Conservation (phyloP, 2,113 vertebrate genomes). For the Oryzias curvinotus region DNA sequence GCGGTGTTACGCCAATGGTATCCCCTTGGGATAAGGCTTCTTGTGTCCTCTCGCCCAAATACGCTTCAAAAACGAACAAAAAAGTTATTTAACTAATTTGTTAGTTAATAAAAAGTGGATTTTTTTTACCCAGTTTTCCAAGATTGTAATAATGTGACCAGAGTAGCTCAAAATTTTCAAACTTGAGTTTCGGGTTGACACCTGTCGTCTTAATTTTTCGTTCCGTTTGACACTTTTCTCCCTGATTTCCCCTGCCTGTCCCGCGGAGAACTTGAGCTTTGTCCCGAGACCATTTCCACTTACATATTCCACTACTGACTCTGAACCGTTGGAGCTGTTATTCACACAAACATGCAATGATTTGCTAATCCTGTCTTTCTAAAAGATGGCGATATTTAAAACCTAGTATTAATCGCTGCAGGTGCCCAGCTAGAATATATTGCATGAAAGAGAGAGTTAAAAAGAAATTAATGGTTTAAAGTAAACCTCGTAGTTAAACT, state of each 20-base stretch:
- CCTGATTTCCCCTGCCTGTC: conserved; percentile 11
- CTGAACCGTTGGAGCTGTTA: neutral
- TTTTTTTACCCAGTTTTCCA: no score
- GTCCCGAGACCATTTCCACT: no score
- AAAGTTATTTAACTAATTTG: no score
- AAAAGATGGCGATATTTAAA: conserved; percentile 58
- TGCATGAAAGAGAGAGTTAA: neutral
- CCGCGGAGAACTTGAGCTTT: neutral
- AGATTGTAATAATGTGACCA: neutral
- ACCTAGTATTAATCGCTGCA: conserved; percentile 57
- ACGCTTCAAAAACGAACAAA: no score
- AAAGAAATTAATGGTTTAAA: neutral
- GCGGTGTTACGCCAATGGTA: conserved; percentile 22
- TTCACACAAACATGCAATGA: neutral
- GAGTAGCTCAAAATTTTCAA: neutral
- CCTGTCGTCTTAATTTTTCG: conserved; percentile 33
- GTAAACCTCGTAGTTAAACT: neutral
- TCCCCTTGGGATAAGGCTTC: neutral
- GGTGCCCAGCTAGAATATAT: conserved; percentile 21
- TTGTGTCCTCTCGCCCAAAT: no score
- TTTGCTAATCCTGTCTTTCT: conserved; percentile 34
- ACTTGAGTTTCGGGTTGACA: conserved; percentile 27
- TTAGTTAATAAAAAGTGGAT: no score
- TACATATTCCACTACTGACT: no score
- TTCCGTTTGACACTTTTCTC: conserved; percentile 28